phyloP scores from a whole-genome alignment of 2,113 vertebrate species.

The Camelus dromedarius region DNA sequence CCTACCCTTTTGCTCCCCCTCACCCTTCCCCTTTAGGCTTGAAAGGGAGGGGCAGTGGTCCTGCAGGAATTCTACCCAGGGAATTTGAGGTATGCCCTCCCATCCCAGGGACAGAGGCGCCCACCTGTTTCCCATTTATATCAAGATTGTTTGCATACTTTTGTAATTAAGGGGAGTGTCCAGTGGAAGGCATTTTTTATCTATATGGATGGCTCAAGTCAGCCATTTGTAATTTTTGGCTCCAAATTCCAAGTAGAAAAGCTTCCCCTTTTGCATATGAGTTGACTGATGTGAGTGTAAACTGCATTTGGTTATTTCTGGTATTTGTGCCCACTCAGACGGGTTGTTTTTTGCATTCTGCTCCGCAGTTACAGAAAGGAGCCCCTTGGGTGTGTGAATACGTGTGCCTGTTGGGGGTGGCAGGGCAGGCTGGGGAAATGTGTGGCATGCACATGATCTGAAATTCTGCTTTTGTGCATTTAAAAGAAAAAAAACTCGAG shows the following conservation, averaged over 20 bases:
- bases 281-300: conserved; percentile 77
- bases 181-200: conserved; percentile 63
- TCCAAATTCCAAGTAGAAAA: conserved; percentile 67
- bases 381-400: conserved; percentile 64
- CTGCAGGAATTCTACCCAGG: conserved; percentile 30
- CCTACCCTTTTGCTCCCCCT: background rate
- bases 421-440: conserved; percentile 54
- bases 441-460: conserved; percentile 18
- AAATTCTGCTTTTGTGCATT: conserved; percentile 55
- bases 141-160: conserved; percentile 78
- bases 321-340: conserved; percentile 79
- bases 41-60: background rate
- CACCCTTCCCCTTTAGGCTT: background rate
- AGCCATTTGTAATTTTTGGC: conserved; percentile 61
- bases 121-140: conserved; percentile 75
- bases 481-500: background rate
- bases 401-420: background rate
- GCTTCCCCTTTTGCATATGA: conserved; percentile 73
- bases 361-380: conserved; percentile 54
- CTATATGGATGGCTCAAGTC: conserved; percentile 29
- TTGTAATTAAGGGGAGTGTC: conserved; percentile 78
- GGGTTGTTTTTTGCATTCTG: conserved; percentile 64
- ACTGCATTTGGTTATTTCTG: conserved; percentile 84
- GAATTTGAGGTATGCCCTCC: conserved; percentile 79
- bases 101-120: conserved; percentile 70